A percentile compares a stretch with the other conserved stretches of the same genome.
These are phyloP conservation scores for Elanus axillaris DNA, from an alignment of 2,113 vertebrate genomes.

Conservation along the genomic window DNA sequence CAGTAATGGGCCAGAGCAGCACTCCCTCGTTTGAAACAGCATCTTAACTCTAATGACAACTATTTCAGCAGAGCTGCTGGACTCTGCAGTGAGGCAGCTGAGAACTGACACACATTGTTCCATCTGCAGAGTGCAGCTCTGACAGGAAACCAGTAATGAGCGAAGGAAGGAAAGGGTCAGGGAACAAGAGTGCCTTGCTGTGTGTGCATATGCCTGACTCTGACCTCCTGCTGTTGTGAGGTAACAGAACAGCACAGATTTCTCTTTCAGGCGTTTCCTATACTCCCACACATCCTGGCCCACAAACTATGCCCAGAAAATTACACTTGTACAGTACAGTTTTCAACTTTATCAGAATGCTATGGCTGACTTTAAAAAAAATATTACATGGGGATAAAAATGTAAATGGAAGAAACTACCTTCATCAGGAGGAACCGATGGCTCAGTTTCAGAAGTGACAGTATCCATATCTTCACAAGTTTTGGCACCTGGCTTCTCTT, in stretches of 20 bases:
- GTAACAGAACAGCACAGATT: background rate
- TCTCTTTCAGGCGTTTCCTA: background rate
- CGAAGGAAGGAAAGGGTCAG: background rate
- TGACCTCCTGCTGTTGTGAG: background rate
- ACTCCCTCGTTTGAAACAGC: background rate
- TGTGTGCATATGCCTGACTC: background rate
- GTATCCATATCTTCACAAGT: background rate
- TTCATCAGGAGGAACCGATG: background rate
- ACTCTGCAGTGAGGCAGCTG: background rate
- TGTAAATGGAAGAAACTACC: background rate
- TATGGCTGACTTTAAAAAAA: background rate
- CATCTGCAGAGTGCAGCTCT: rapidly evolving
- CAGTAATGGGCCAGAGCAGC: background rate
- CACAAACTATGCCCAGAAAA: background rate
- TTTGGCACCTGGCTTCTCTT: background rate
- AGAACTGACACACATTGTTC: background rate
- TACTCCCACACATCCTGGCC: background rate
- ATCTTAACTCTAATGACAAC: background rate
- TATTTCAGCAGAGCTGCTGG: background rate
- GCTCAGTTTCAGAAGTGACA: background rate
- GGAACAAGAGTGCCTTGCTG: background rate
- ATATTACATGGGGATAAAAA: background rate
- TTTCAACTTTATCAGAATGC: background rate
- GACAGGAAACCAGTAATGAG: background rate
- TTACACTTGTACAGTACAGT: background rate